Conservation (phyloP, 64 coral and sea anemone genomes). For the Montipora foliosa region DNA sequence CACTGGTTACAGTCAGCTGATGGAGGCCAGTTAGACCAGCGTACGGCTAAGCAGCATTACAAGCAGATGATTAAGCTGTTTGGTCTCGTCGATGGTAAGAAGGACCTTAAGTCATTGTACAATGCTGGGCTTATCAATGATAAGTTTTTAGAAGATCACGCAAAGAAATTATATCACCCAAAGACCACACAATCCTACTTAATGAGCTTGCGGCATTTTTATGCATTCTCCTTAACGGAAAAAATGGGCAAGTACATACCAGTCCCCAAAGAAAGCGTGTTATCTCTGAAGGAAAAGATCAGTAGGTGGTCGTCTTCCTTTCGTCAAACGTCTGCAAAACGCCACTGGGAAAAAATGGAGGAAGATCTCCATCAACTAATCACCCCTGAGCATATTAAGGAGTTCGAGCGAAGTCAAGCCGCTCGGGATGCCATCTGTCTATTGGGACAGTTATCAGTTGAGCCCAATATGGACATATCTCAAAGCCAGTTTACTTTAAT, state of each 20-base stretch:
- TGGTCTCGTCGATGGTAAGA: conserved; percentile 3
- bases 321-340: background rate
- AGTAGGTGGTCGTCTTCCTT: conserved; percentile 49
- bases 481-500: background rate
- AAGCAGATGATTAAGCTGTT: conserved; percentile 43
- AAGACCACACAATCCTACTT: conserved; percentile 12
- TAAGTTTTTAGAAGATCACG: conserved; percentile 23
- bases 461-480: background rate
- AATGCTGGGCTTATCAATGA: conserved; percentile 4
- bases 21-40: conserved; percentile 33
- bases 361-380: conserved; percentile 21
- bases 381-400: conserved; percentile 29
- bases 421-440: conserved; percentile 18
- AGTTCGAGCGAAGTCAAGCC: conserved; percentile 30
- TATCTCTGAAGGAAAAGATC: conserved; percentile 19
- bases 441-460: background rate
- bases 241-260: background rate
- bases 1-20: conserved; percentile 32
- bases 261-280: background rate
- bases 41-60: conserved; percentile 21
- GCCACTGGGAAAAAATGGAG: conserved; percentile 57
- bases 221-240: conserved; percentile 12
- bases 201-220: conserved; percentile 24
- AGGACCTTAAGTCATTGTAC: conserved; percentile 23
- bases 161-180: conserved; percentile 28